Evolutionary conservation across 2,113 vertebrate genomes (phyloP).

Genomic region (Gallinago undulata): DNA sequence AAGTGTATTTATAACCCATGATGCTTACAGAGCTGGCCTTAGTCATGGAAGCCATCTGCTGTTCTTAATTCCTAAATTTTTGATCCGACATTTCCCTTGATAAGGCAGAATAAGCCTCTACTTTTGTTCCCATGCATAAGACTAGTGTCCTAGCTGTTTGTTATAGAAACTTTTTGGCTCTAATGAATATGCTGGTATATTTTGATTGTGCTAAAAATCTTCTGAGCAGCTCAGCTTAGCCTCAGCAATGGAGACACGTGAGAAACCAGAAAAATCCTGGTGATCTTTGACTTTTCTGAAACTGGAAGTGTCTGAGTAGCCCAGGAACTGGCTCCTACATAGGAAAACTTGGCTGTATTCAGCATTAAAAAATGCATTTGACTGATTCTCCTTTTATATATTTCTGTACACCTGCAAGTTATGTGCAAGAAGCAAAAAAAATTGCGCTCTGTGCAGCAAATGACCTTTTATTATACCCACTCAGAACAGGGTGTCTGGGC

Average conservation of each 20-base stretch:
- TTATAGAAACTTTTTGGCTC: neutral
- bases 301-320: neutral
- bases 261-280: neutral
- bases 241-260: neutral
- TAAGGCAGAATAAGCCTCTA: neutral
- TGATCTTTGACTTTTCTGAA: neutral
- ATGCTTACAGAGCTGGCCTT: constrained; percentile 7
- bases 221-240: neutral
- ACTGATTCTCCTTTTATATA: neutral
- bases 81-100: neutral
- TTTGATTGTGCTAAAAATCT: neutral
- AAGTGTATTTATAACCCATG: constrained; percentile 35
- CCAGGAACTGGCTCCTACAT: neutral
- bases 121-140: neutral
- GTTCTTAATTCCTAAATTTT: neutral
- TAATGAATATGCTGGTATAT: neutral
- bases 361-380: neutral
- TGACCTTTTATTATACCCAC: constrained; percentile 26
- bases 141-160: neutral
- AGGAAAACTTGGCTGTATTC: neutral
- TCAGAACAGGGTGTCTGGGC: neutral
- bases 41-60: constrained; percentile 38
- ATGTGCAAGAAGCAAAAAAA: constrained; percentile 1
- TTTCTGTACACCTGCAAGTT: constrained; percentile 32
- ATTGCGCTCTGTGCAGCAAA: neutral